phyloP scores from a whole-genome alignment of 2,888 invertebrate genomes.

The Yponomeuta sedellus region DNA sequence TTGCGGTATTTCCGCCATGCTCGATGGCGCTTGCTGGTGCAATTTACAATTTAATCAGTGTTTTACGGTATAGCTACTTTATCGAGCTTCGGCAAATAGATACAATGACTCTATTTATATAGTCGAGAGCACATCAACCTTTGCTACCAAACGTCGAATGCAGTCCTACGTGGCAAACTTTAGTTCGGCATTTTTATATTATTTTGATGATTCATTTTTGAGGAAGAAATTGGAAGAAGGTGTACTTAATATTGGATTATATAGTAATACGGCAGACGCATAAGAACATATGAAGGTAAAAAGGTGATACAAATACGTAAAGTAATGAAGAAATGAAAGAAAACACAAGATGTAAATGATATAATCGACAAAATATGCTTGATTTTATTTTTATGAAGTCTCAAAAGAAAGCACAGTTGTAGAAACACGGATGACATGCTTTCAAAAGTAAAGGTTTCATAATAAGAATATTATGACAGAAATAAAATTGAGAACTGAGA shows the following conservation, averaged over 20 bases:
- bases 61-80: too few species aligned
- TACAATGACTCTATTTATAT: too few species aligned
- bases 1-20: not conserved
- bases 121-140: too few species aligned
- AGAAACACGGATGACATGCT: constrained; percentile 28
- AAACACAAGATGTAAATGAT: constrained; percentile 31
- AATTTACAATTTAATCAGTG: not conserved
- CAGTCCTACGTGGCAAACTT: too few species aligned
- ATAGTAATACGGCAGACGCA: not conserved
- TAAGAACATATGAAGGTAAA: not conserved
- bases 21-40: not conserved
- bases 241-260: not conserved
- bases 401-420: constrained; percentile 12
- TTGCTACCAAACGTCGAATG: too few species aligned
- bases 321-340: constrained; percentile 26
- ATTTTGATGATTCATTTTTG: not conserved
- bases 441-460: constrained; percentile 11
- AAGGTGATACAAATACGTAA: constrained; percentile 13
- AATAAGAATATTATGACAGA: constrained; percentile 24
- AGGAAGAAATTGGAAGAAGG: not conserved
- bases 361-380: constrained; percentile 27
- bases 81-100: too few species aligned
- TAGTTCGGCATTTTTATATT: too few species aligned
- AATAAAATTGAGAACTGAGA: constrained; percentile 29
- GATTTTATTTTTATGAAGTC: not conserved